Conservation (phyloP, 1,140 invertebrate species). For the Mizuhopecten yessoensis region DNA sequence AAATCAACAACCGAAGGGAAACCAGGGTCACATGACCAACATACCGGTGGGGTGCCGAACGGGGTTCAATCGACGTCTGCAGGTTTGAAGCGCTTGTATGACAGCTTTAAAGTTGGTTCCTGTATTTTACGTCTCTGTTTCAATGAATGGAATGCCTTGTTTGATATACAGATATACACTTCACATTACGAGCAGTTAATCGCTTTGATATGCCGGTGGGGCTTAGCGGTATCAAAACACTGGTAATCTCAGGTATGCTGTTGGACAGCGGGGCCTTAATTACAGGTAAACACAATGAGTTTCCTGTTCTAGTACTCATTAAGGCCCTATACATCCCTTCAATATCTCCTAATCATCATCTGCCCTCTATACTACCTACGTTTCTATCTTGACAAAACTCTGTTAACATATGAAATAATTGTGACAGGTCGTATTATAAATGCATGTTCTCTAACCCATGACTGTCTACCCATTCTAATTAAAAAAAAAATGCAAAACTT, state of each 20-base stretch:
- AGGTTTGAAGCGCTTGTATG: not conserved
- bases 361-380: not conserved
- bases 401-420: not conserved
- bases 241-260: conserved; percentile 17
- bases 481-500: no score
- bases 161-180: not conserved
- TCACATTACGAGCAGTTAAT: not conserved
- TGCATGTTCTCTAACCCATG: no score
- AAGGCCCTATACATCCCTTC: not conserved
- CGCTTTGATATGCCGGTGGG: conserved; percentile 5
- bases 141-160: conserved; percentile 33
- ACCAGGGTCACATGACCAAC: conserved; percentile 20
- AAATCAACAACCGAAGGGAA: conserved; percentile 38
- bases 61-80: conserved; percentile 25
- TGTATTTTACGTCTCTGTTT: conserved; percentile 26
- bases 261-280: not conserved
- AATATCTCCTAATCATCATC: not conserved
- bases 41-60: conserved; percentile 30
- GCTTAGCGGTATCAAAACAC: conserved; percentile 16
- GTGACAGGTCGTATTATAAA: not conserved
- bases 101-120: conserved; percentile 19
- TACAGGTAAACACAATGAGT: conserved; percentile 22
- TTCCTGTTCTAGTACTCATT: not conserved
- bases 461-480: no score
- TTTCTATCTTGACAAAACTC: not conserved